Conservation (phyloP, 2,113 vertebrate species). For the Leptobrachium leishanense region DNA sequence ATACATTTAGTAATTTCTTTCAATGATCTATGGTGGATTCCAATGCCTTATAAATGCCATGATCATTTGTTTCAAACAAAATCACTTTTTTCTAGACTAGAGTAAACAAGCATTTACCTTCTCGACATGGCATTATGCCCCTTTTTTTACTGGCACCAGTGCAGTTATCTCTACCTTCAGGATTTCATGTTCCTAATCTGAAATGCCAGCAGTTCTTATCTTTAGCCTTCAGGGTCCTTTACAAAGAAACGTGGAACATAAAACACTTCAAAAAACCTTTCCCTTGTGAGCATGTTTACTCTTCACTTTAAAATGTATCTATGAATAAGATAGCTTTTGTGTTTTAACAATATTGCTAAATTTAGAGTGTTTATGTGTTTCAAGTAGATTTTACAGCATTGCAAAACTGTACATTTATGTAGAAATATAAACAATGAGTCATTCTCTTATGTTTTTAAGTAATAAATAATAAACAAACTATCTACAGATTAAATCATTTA, state of each 20-base stretch:
- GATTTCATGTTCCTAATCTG: constrained; percentile 44
- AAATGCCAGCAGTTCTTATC: constrained; percentile 44
- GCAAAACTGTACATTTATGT: background rate
- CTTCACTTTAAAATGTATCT: constrained; percentile 35
- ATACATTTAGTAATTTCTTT: background rate
- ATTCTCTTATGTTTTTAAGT: background rate
- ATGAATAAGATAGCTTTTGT: constrained; percentile 39
- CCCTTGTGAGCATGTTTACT: constrained; percentile 17
- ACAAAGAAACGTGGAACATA: constrained; percentile 38
- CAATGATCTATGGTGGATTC: background rate
- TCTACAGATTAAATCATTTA: too few species aligned
- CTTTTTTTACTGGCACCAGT: constrained; percentile 32
- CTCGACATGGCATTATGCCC: constrained; percentile 22
- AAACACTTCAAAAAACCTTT: constrained; percentile 45
- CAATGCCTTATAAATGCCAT: background rate
- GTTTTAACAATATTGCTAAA: constrained; percentile 12
- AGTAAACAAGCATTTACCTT: constrained; percentile 21
- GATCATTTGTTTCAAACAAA: background rate
- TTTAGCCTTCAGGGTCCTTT: constrained; percentile 44
- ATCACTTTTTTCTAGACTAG: background rate
- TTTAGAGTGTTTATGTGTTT: constrained; percentile 5
- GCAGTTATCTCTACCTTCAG: background rate
- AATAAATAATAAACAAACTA: too few species aligned
- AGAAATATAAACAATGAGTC: background rate
- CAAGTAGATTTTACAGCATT: background rate